These are phyloP conservation scores for Clamator glandarius DNA, from an alignment of 2,797 vertebrate genomes.

Conservation along the genomic window DNA sequence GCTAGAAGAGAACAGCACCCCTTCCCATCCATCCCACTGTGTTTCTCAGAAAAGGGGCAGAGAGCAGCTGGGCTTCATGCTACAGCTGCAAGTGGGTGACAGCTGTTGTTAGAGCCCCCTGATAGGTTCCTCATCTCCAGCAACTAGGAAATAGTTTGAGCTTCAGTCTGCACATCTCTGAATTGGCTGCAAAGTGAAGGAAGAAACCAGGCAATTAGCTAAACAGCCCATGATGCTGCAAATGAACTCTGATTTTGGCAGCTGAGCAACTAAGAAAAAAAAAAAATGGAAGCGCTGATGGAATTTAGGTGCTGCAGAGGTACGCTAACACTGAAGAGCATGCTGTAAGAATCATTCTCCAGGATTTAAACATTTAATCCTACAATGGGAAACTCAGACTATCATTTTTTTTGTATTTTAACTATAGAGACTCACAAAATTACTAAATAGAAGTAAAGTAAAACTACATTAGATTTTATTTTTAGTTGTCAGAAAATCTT, in stretches of 20 bases:
- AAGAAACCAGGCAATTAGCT: background rate
- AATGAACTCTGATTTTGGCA: background rate
- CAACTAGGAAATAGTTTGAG: background rate
- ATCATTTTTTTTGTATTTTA: background rate
- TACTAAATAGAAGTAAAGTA: constrained; percentile 7
- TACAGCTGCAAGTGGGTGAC: background rate
- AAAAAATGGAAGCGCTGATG: background rate
- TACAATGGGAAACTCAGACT: background rate
- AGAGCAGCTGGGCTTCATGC: background rate
- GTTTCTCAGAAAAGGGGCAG: background rate
- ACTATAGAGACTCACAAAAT: background rate
- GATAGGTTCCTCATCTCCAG: background rate
- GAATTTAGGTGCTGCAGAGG: background rate
- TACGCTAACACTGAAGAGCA: background rate
- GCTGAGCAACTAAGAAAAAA: background rate
- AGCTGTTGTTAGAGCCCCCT: background rate
- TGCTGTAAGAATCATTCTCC: background rate
- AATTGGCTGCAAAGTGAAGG: background rate
- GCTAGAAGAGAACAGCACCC: background rate
- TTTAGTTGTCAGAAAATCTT: constrained; percentile 71
- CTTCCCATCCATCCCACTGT: background rate
- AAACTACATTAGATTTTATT: constrained; percentile 16
- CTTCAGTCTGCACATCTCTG: background rate
- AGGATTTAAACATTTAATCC: background rate
- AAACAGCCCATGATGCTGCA: background rate